phyloP scores from a whole-genome alignment of 2,113 vertebrate genomes.

The Callipepla californica region DNA sequence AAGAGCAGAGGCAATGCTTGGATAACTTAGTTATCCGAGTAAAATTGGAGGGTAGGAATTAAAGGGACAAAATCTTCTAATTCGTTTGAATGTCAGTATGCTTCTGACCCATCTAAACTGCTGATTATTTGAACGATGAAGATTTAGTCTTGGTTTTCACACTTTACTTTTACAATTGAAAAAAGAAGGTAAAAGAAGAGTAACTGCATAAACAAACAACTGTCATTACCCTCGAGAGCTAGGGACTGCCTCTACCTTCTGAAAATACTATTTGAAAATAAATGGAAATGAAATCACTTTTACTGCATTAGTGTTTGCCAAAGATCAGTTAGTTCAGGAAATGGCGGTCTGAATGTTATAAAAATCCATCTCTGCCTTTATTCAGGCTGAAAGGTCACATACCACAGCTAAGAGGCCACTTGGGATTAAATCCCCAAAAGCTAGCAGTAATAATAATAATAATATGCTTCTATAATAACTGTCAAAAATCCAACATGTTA shows the following conservation, averaged over 20 bases:
- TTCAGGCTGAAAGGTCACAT: not conserved
- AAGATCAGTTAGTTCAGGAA: not conserved
- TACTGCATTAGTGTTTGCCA: not conserved
- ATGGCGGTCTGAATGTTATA: not conserved
- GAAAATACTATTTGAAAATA: not conserved
- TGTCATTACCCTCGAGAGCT: not conserved
- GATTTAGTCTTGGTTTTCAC: not conserved
- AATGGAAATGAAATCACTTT: not conserved
- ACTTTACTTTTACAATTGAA: not conserved
- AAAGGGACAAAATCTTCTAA: not conserved
- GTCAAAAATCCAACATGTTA: not conserved
- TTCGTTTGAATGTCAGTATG: not conserved
- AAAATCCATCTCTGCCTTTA: not conserved
- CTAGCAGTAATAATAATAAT: not conserved
- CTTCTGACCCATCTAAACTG: not conserved
- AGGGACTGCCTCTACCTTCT: not conserved
- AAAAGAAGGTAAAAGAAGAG: not conserved
- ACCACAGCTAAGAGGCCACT: not conserved
- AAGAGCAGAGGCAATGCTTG: not conserved
- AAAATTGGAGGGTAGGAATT: not conserved
- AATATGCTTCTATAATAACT: not conserved
- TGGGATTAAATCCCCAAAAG: not conserved
- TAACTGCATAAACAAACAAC: not conserved
- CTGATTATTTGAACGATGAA: not conserved
- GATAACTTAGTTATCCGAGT: not conserved